Conservation (phyloP, 2,113 vertebrate genomes). For the Lutjanus erythropterus region DNA sequence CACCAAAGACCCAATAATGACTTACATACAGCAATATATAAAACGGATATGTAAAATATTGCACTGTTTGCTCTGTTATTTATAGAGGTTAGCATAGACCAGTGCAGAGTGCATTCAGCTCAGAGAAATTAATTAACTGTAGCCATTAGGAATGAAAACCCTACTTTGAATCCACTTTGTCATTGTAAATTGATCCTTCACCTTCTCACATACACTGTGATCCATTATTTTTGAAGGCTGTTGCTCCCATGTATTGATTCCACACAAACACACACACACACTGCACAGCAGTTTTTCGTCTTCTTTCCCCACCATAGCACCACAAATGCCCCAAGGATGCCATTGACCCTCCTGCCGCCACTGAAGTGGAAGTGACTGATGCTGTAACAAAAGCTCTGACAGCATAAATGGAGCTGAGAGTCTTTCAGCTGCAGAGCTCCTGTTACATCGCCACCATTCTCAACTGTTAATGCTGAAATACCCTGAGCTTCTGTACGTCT, state of each 20-base stretch:
- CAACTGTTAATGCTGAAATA: constrained; percentile 13
- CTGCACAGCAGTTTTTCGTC: neutral
- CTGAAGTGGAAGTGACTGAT: constrained; percentile 74
- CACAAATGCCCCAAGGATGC: constrained; percentile 61
- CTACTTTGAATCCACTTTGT: constrained; percentile 49
- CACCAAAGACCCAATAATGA: too few relatives aligned
- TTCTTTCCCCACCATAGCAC: constrained; percentile 25
- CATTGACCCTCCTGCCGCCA: constrained; percentile 58
- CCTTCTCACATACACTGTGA: constrained; percentile 23
- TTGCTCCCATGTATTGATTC: constrained; percentile 50
- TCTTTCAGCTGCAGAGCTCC: constrained; percentile 46
- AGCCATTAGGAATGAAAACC: constrained; percentile 37
- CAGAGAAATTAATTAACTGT: constrained; percentile 34
- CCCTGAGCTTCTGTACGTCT: neutral
- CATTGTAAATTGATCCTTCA: constrained; percentile 51
- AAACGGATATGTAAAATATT: too few relatives aligned
- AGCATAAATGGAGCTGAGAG: constrained; percentile 65
- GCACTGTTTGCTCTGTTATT: too few relatives aligned
- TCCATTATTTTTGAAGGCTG: constrained; percentile 54
- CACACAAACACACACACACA: constrained; percentile 9
- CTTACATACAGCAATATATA: too few relatives aligned
- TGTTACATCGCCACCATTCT: constrained; percentile 21
- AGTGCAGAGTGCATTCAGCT: constrained; percentile 17
- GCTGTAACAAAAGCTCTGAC: constrained; percentile 60
- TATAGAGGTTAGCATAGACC: constrained; percentile 25